These are phyloP conservation scores for Mythimna loreyi DNA, from an alignment of 2,888 invertebrate genomes.

Conservation along the genomic window DNA sequence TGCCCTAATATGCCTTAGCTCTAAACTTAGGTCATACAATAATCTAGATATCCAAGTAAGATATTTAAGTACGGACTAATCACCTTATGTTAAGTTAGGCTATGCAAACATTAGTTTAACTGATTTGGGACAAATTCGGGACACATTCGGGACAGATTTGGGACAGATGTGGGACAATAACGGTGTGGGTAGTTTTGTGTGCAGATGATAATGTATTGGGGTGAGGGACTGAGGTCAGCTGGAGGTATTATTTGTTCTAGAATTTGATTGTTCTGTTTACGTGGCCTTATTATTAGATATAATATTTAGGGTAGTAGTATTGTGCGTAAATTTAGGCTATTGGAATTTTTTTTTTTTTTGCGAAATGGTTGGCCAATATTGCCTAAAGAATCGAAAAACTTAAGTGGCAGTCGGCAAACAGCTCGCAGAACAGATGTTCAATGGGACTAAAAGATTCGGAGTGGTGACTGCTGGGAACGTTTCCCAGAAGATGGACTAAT, in stretches of 20 bases:
- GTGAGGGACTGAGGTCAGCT: not conserved
- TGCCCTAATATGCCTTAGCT: not conserved
- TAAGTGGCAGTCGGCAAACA: too few relatives aligned
- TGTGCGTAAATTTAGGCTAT: too few relatives aligned
- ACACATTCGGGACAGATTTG: constrained; percentile 1
- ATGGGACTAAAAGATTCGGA: too few relatives aligned
- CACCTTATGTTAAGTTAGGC: not conserved
- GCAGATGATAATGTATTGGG: not conserved
- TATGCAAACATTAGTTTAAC: not conserved
- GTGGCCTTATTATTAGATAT: not conserved
- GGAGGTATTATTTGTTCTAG: not conserved
- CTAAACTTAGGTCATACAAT: not conserved
- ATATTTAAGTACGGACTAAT: not conserved
- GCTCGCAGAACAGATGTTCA: too few relatives aligned
- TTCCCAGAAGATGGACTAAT: too few relatives aligned
- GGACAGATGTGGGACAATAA: not conserved
- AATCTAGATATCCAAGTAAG: constrained; percentile 9
- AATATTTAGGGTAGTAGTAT: too few relatives aligned
- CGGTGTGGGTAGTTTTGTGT: constrained; percentile 5
- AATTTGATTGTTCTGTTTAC: not conserved
- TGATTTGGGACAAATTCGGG: not conserved
- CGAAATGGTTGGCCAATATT: too few relatives aligned
- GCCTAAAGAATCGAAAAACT: too few relatives aligned
- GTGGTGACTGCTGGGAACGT: too few relatives aligned
- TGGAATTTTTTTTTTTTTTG: too few relatives aligned